Evolutionary conservation across 1,140 invertebrate genomes (phyloP).

Genomic region (Neuroterus valhalla): DNA sequence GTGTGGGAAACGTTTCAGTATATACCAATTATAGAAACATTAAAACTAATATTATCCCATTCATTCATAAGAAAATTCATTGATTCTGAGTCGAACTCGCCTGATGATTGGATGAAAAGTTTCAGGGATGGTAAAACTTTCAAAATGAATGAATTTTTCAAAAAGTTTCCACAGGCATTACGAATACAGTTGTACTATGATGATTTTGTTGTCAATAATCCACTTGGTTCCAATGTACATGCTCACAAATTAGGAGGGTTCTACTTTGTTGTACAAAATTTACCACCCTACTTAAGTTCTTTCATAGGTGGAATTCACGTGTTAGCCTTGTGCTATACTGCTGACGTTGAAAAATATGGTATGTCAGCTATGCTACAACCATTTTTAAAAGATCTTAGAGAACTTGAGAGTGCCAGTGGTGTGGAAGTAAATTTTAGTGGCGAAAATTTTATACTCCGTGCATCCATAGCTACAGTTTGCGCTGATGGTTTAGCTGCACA

Average conservation of each 20-base stretch:
- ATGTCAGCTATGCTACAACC: constrained; percentile 21
- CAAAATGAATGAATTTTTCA: constrained; percentile 12
- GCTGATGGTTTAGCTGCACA: constrained; percentile 36
- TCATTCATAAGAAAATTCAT: not conserved
- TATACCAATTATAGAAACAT: constrained; percentile 4
- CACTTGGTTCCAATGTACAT: constrained; percentile 30
- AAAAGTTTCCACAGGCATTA: constrained; percentile 26
- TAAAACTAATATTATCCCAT: constrained; percentile 9
- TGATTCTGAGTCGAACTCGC: not conserved
- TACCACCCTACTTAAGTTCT: constrained; percentile 27
- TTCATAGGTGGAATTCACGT: constrained; percentile 26
- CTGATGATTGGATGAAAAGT: not conserved
- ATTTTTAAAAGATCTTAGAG: constrained; percentile 27
- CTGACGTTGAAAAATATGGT: constrained; percentile 39
- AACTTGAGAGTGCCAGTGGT: constrained; percentile 35
- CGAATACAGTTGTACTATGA: constrained; percentile 37
- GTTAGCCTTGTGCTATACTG: not conserved
- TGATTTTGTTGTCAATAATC: constrained; percentile 36
- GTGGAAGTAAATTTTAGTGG: not conserved
- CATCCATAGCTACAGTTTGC: constrained; percentile 1
- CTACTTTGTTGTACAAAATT: constrained; percentile 34
- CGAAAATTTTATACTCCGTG: constrained; percentile 2
- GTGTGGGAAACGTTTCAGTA: not conserved
- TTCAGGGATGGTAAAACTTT: constrained; percentile 29
- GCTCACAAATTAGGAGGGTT: constrained; percentile 35